Conservation (phyloP, 2,888 invertebrate genomes). For the Andrena bucephala region DNA sequence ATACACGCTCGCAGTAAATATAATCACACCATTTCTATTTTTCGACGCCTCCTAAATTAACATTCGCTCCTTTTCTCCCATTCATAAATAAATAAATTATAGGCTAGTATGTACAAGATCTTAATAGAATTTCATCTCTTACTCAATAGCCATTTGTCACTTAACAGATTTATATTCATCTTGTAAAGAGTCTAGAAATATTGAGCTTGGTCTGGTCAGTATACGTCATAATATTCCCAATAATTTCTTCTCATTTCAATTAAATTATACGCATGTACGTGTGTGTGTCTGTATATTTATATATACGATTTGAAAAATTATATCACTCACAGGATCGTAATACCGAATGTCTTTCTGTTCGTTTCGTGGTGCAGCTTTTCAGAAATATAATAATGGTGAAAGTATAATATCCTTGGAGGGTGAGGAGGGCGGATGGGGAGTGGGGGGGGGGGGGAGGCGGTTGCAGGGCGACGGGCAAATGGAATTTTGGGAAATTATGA, state of each 20-base stretch:
- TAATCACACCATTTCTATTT: conserved; percentile 35
- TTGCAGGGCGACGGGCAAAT: conserved; percentile 18
- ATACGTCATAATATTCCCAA: conserved; percentile 79
- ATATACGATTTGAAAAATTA: conserved; percentile 51
- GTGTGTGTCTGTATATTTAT: conserved; percentile 24
- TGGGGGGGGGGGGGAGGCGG: background rate
- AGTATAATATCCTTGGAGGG: background rate
- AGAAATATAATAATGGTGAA: conserved; percentile 44
- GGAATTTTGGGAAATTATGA: conserved; percentile 20
- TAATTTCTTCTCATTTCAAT: conserved; percentile 62
- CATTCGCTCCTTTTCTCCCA: conserved; percentile 66
- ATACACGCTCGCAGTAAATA: conserved; percentile 26
- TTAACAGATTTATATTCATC: conserved; percentile 78
- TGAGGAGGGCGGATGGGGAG: background rate
- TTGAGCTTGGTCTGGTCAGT: conserved; percentile 85
- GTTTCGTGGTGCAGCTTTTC: conserved; percentile 63
- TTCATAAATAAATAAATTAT: conserved; percentile 81
- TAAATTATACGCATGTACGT: conserved; percentile 63
- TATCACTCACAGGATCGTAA: conserved; percentile 30
- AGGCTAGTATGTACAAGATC: conserved; percentile 82
- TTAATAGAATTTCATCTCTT: conserved; percentile 71
- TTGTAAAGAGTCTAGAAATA: conserved; percentile 85
- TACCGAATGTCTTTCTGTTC: conserved; percentile 53
- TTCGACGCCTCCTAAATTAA: conserved; percentile 20
- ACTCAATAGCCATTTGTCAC: conserved; percentile 78